Base-by-base conservation (phyloP, 2,797 vertebrate species). In the Megaceryle alcyon region DNA sequence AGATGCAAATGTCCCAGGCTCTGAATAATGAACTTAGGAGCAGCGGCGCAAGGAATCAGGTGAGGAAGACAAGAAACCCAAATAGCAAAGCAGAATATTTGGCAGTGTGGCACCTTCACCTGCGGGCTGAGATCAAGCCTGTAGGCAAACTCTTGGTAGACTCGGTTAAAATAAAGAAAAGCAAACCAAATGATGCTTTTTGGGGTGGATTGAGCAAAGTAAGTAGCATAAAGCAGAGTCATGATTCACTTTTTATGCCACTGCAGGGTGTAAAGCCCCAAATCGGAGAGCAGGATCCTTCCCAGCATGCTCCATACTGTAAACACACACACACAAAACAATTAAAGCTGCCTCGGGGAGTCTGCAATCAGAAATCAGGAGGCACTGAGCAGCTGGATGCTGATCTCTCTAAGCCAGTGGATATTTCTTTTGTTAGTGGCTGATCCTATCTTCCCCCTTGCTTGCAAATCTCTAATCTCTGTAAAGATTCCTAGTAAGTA, bases 381-480 rank as follows among this genome's bases (percentile, higher is more conserved):
- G 80, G 87, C 80, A 57, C 63, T 6, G 8, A 90, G 87, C 95
- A 88, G 91, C 75, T 92, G 90, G 88, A 92, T 92, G 92, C 87
- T 41, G 93, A 96, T 94, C 86, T 87, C 81, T 82, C 72, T 90
- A 90, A 94, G 78, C 89, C 19, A 0, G 25, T 44, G 82, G 81
- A 41, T 78, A 90, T 92, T 90, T 92, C 94, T 92, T 97, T 96
- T 94, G 93, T 93, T 81, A 61, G 79, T 6, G 79, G 61, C 72
- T 94, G 92, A 93, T 84, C 81, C 90, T 56, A 61, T 82, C 84
- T 84, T 71, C 66, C 73, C 69, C 51, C 39, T 70, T 33, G 65
- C 49, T 71, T 66, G 60, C 26, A 65, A 79, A 95, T 26, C 49
- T 90, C 80, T 83, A 61, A 72, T 54, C 80, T 61, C 77, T n/a